A percentile compares a stretch with the other conserved stretches of the same genome.
Evolutionary conservation across 2,797 vertebrate species (phyloP).

Genomic region (Cossypha caffra): DNA sequence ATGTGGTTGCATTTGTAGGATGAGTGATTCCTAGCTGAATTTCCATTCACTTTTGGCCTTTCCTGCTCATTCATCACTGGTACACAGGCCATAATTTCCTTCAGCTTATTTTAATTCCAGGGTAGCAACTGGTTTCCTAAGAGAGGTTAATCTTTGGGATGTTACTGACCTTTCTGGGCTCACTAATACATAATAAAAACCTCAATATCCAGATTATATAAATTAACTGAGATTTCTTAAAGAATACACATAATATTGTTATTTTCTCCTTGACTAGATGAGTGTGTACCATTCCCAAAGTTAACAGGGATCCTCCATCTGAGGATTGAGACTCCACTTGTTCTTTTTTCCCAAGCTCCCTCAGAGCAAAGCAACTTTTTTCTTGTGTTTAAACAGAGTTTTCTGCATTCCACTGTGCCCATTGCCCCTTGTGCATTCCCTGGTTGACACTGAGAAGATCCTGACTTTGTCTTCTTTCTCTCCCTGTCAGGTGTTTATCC

Average conservation of each 20-base stretch:
- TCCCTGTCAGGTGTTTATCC: background rate
- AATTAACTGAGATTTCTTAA: background rate
- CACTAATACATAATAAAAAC: background rate
- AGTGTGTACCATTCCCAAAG: background rate
- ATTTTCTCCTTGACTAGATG: background rate
- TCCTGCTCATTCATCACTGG: background rate
- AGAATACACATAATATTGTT: background rate
- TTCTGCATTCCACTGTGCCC: background rate
- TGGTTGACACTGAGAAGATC: background rate
- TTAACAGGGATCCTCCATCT: background rate
- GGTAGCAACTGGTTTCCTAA: background rate
- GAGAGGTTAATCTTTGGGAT: background rate
- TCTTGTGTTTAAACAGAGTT: background rate
- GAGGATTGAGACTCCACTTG: background rate
- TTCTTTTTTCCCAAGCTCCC: background rate
- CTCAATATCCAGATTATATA: background rate
- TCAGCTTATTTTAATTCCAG: background rate
- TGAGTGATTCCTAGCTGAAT: background rate
- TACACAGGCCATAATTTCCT: background rate
- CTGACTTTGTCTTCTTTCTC: background rate
- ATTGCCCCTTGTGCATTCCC: background rate
- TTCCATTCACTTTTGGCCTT: background rate
- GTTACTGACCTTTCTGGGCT: background rate
- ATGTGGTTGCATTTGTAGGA: background rate
- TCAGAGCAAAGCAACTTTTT: background rate